Evolutionary conservation across 2,888 invertebrate genomes (phyloP), one percentile per base, ranked within the genome.

Genomic region (Lacanobia oleracea): DNA sequence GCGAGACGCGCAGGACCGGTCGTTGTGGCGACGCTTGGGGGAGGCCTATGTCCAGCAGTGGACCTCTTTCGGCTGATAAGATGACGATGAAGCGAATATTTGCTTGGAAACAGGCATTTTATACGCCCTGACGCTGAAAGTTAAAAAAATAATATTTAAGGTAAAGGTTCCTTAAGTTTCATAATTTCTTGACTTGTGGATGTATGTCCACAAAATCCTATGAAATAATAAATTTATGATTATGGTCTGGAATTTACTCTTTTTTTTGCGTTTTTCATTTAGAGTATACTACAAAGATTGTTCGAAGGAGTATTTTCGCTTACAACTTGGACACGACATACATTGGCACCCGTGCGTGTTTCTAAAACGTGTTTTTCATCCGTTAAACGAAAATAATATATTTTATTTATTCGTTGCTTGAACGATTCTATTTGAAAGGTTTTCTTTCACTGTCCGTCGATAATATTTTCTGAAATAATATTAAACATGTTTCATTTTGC

Each of bases 291-390:
- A 8, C 8, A 50, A 18, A 50, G 50, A 50, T 50, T 63, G 2
- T 16, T 21, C 18, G 18, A 40, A 18, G 8, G n/a, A 40, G 8
- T 51, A 10, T 54, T 18, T 2, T 12, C 33, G 67, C 64, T 74
- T 63, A 18, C 80, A n/a, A 71, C 75, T 83, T 83, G 54, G 64
- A 53, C 78, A 60, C 43, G 60, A 48, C 51, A 9, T 45, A 65
- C 21, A 71, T 77, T 79, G 77, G 83, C 82, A 81, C 64, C 79
- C 80, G 84, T 83, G 85, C 81, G 84, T 86, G 77, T 81, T 81
- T 88, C 79, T 84, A 84, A 88, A 88, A 88, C 79, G 79, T 86
- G 82, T 86, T 87, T 88, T 85, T 87, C 86, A 85, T 84, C 82
- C 81, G 84, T 87, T 81, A 84, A 87, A 85, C 76, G 79, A 85